phyloP scores from a whole-genome alignment of 2,797 vertebrate genomes.

The Melanogrammus aeglefinus region DNA sequence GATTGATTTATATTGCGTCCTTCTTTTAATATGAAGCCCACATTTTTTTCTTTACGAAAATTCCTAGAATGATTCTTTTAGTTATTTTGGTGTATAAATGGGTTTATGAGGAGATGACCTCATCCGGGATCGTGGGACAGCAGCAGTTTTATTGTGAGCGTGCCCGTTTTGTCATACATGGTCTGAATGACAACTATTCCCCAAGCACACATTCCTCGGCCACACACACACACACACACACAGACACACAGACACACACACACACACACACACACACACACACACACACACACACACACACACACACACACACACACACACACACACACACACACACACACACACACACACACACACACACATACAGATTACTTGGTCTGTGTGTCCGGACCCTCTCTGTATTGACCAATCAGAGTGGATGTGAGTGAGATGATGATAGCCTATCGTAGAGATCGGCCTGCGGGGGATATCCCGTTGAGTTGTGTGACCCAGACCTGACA shows the following conservation, averaged over 20 bases:
- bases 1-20: background rate
- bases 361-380: constrained; percentile 16
- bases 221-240: background rate
- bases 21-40: background rate
- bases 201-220: background rate
- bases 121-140: constrained; percentile 39
- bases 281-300: background rate
- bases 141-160: constrained; percentile 15
- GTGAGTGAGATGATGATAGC: constrained; percentile 39
- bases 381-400: background rate
- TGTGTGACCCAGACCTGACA: constrained; percentile 61
- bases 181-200: constrained; percentile 35
- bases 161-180: background rate
- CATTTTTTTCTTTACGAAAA: background rate
- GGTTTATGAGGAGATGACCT: constrained; percentile 37
- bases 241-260: background rate
- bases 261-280: background rate
- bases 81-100: constrained; percentile 6
- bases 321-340: background rate
- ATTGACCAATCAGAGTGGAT: constrained; percentile 29
- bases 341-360: background rate
- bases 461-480: constrained; percentile 42
- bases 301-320: constrained; percentile 3
- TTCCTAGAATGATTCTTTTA: background rate
- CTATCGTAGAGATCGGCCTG: constrained; percentile 41